phyloP scores from a whole-genome alignment of 1,140 invertebrate genomes.

The Bradysia coprophila region DNA sequence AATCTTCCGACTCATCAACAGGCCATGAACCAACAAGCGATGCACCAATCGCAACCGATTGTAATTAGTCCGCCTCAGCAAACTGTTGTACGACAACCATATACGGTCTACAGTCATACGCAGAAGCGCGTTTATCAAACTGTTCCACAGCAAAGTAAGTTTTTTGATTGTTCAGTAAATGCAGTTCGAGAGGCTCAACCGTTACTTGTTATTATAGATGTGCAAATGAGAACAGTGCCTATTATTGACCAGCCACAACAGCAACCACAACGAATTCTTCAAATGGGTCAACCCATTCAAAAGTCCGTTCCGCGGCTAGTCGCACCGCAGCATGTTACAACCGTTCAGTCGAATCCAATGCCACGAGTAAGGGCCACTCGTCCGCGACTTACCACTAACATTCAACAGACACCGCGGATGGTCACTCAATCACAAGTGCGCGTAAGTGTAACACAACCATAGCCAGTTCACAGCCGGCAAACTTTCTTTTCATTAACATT shows the following conservation, averaged over 20 bases:
- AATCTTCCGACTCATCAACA: too few species aligned
- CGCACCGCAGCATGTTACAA: too few species aligned
- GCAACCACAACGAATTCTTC: slow-evolving; percentile 9
- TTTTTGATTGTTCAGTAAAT: slow-evolving; percentile 13
- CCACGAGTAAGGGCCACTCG: not conserved
- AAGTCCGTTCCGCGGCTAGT: slow-evolving; percentile 17
- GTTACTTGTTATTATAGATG: slow-evolving; percentile 5
- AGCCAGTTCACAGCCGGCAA: too few species aligned
- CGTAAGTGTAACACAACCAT: slow-evolving; percentile 9
- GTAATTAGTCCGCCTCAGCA: too few species aligned
- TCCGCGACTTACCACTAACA: slow-evolving; percentile 5
- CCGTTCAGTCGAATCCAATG: not conserved
- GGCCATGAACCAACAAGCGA: not conserved
- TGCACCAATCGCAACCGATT: slow-evolving; percentile 14
- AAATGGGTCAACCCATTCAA: not conserved
- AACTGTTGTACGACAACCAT: slow-evolving; percentile 16
- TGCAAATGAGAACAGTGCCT: slow-evolving; percentile 12
- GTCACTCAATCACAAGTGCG: slow-evolving; percentile 8
- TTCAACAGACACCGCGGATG: slow-evolving; percentile 2
- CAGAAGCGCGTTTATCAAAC: slow-evolving; percentile 15
- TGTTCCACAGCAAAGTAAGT: slow-evolving; percentile 14
- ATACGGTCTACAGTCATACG: slow-evolving; percentile 15
- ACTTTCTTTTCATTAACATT: too few species aligned
- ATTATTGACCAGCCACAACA: slow-evolving; percentile 10
- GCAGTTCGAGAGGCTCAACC: slow-evolving; percentile 12